Conservation (phyloP, 2,888 invertebrate species). For the Deroplatys truncata region DNA sequence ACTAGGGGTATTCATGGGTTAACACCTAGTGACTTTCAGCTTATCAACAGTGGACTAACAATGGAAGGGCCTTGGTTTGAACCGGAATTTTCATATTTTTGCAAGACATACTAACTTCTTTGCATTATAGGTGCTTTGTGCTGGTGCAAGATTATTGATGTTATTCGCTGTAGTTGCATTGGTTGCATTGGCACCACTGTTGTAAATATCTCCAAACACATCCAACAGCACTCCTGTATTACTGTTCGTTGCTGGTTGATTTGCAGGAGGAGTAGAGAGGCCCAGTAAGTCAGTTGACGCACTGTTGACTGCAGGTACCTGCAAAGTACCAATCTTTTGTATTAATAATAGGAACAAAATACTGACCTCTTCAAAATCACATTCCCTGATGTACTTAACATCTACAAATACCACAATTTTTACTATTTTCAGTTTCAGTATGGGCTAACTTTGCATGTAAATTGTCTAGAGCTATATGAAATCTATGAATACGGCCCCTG, state of each 20-base stretch:
- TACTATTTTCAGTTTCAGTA: background rate
- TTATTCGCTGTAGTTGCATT: slow-evolving; percentile 42
- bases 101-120: slow-evolving; percentile 61
- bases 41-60: too few relatives aligned
- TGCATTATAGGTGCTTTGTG: slow-evolving; percentile 74
- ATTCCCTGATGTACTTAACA: background rate
- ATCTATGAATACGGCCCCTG: too few relatives aligned
- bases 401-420: background rate
- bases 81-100: too few relatives aligned
- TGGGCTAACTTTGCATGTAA: background rate
- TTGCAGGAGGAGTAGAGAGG: slow-evolving; percentile 81
- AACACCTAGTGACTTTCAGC: too few relatives aligned
- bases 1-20: too few relatives aligned
- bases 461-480: too few relatives aligned
- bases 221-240: slow-evolving; percentile 81
- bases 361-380: background rate
- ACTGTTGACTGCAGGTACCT: slow-evolving; percentile 35
- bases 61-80: too few relatives aligned
- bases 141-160: slow-evolving; percentile 40
- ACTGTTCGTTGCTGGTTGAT: slow-evolving; percentile 58
- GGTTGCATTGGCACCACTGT: slow-evolving; percentile 51
- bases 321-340: background rate
- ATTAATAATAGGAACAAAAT: background rate
- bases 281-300: slow-evolving; percentile 78
- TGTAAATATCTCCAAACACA: slow-evolving; percentile 86